These are phyloP conservation scores for Phymatocera aterrima DNA, from an alignment of 2,888 invertebrate genomes.

Conservation along the genomic window DNA sequence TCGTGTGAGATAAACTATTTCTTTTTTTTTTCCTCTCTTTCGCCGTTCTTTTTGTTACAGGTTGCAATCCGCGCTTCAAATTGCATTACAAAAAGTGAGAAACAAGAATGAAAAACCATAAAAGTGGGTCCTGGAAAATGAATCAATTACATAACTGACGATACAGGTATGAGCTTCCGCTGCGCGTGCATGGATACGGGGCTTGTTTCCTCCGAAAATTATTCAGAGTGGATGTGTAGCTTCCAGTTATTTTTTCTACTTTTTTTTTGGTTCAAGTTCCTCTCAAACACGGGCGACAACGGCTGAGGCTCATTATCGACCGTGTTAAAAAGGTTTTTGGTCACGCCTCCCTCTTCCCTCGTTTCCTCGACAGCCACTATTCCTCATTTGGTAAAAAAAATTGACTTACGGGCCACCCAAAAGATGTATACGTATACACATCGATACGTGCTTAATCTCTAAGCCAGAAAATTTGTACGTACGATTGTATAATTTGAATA, in stretches of 20 bases:
- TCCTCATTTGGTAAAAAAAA: conserved; percentile 11
- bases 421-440: too few relatives aligned
- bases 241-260: neutral
- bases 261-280: conserved; percentile 13
- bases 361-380: neutral
- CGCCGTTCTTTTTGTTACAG: neutral
- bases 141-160: neutral
- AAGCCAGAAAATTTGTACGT: too few relatives aligned
- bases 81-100: neutral
- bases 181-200: neutral
- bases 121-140: neutral
- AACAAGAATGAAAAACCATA: neutral
- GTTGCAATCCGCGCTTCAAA: neutral
- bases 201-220: neutral
- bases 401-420: conserved; percentile 1
- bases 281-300: conserved; percentile 49
- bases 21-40: neutral
- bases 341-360: conserved; percentile 24
- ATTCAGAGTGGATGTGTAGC: neutral
- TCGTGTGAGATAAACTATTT: neutral
- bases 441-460: too few relatives aligned
- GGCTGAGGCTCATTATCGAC: conserved; percentile 56
- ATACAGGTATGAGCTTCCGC: neutral
- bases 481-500: too few relatives aligned
- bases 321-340: conserved; percentile 48